phyloP scores from a whole-genome alignment of 2,113 vertebrate species.

The Pycnonotus jocosus region DNA sequence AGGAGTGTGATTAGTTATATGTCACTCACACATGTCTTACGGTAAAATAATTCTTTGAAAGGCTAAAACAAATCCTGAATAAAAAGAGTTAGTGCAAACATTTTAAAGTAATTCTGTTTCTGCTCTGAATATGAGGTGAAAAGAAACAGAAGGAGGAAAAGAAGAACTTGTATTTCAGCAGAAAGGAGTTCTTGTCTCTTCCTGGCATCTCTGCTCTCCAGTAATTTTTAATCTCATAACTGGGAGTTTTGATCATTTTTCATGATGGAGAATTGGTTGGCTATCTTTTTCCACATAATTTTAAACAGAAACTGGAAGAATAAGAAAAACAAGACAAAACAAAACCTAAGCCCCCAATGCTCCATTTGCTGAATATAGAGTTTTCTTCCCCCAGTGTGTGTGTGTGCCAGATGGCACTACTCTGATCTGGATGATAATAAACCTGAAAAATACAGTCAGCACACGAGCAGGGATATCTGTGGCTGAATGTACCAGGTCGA shows the following conservation, averaged over 20 bases:
- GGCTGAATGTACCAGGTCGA: not conserved
- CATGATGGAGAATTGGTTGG: not conserved
- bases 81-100: not conserved
- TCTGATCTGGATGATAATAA: conserved; percentile 7
- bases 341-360: not conserved
- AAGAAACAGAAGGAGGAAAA: not conserved
- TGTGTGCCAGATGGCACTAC: conserved; percentile 15
- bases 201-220: not conserved
- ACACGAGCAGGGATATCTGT: not conserved
- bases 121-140: not conserved
- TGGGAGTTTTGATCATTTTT: not conserved
- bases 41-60: not conserved
- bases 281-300: not conserved
- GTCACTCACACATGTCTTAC: not conserved
- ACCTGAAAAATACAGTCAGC: conserved; percentile 35
- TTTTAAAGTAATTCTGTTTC: not conserved
- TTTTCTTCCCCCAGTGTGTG: not conserved
- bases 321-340: not conserved
- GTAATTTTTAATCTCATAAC: not conserved
- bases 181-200: not conserved
- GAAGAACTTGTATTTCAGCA: not conserved
- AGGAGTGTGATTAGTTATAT: not conserved
- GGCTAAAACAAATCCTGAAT: not conserved
- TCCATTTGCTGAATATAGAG: conserved; percentile 29
- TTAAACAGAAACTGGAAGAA: not conserved